Percentiles rank a stretch among this genome's conserved stretches.
phyloP scores from a whole-genome alignment of 2,888 invertebrate genomes.

The Cyaniris semiargus region DNA sequence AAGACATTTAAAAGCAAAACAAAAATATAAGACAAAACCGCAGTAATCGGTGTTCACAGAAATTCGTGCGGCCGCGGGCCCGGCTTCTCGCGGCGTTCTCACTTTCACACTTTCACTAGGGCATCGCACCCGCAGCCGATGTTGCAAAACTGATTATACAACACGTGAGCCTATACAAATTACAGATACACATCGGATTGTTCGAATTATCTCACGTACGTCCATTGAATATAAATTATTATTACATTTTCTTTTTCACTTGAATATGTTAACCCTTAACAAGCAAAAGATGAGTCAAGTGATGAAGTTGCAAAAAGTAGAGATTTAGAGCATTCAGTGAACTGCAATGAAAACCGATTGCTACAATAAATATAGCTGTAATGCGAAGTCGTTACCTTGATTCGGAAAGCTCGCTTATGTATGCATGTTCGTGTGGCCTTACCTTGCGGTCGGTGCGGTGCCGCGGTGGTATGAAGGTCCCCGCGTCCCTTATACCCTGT shows the following conservation, averaged over 20 bases:
- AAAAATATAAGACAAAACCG: conserved; percentile 22
- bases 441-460: conserved; percentile 54
- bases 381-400: conserved; percentile 52
- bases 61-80: conserved; percentile 42
- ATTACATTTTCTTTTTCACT: background rate
- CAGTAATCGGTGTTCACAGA: conserved; percentile 18
- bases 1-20: conserved; percentile 23
- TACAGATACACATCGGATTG: conserved; percentile 20
- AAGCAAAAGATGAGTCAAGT: too few relatives aligned
- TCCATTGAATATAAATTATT: conserved; percentile 14
- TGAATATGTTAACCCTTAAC: background rate
- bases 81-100: conserved; percentile 69
- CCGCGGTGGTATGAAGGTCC: conserved; percentile 59
- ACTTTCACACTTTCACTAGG: conserved; percentile 81
- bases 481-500: conserved; percentile 66
- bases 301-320: background rate
- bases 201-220: conserved; percentile 34
- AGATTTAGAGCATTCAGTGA: background rate
- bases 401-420: conserved; percentile 53
- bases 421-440: conserved; percentile 54
- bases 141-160: conserved; percentile 74
- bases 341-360: background rate
- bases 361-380: conserved; percentile 39
- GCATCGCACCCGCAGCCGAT: conserved; percentile 63
- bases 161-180: conserved; percentile 51